phyloP scores from a whole-genome alignment of 2,888 invertebrate genomes.

The Noctua comes region DNA sequence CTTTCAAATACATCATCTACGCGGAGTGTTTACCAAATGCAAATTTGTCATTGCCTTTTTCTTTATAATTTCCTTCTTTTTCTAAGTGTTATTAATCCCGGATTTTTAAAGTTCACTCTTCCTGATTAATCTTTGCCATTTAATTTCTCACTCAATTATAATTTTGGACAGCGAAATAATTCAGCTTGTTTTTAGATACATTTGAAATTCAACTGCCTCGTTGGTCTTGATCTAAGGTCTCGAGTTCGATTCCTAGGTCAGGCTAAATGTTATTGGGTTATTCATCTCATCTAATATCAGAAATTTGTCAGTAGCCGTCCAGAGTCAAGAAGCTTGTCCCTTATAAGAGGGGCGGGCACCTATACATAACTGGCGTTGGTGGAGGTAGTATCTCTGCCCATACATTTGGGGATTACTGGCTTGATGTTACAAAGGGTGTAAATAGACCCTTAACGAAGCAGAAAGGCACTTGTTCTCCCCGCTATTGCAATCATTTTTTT shows the following conservation, averaged over 20 bases:
- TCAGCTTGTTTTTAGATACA: not conserved
- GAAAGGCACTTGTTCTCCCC: no score
- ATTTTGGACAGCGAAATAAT: not conserved
- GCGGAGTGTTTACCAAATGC: not conserved
- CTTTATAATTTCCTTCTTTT: slow-evolving; percentile 13
- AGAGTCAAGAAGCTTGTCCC: not conserved
- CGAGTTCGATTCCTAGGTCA: not conserved
- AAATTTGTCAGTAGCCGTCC: not conserved
- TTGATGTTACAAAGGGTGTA: not conserved
- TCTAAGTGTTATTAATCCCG: slow-evolving; percentile 20
- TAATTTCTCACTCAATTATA: slow-evolving; percentile 31
- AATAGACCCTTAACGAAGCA: no score
- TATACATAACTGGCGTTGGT: not conserved
- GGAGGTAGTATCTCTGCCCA: not conserved
- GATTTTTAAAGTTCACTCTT: slow-evolving; percentile 14
- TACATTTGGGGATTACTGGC: not conserved
- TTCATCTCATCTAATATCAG: not conserved
- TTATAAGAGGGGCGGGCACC: not conserved
- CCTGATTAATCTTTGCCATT: slow-evolving; percentile 11
- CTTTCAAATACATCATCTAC: not conserved
- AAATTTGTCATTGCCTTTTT: slow-evolving; percentile 7
- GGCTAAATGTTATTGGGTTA: not conserved
- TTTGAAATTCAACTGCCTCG: not conserved
- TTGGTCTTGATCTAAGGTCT: not conserved
- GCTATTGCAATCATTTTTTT: no score